These are phyloP conservation scores for Saccopteryx leptura DNA, from an alignment of 2,113 vertebrate species.

Conservation along the genomic window DNA sequence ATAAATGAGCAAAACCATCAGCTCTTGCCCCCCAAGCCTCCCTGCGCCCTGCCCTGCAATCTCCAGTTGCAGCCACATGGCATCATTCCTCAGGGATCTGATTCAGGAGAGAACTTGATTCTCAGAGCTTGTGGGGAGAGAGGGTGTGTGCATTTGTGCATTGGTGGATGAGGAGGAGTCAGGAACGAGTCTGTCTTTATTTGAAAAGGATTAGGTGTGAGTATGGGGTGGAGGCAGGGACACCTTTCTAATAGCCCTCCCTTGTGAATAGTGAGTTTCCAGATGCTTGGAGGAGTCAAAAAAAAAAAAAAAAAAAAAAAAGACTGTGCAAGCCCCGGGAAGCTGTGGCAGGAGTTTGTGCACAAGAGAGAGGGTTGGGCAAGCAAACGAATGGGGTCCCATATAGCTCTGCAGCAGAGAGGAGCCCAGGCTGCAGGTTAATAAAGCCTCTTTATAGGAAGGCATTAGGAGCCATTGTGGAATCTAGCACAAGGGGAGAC, in stretches of 20 bases:
- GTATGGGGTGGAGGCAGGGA: no score
- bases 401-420: neutral
- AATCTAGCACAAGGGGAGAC: neutral
- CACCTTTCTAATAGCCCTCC: neutral
- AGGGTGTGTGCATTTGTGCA: neutral
- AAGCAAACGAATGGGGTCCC: neutral
- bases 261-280: neutral
- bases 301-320: no score
- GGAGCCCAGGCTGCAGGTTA: neutral
- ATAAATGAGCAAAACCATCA: neutral
- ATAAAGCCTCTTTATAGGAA: neutral
- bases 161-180: neutral
- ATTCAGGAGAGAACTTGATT: neutral
- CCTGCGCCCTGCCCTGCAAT: neutral
- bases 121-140: neutral
- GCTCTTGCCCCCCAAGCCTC: neutral
- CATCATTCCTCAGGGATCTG: neutral
- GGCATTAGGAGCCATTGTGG: neutral
- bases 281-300: neutral
- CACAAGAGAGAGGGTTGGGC: neutral
- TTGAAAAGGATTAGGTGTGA: slow-evolving; percentile 5
- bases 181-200: neutral
- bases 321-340: neutral
- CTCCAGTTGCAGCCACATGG: neutral
- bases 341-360: neutral